phyloP scores from a whole-genome alignment of 30 jellyfish, hydroid and myxozoan species.

The Rhopilema esculentum region DNA sequence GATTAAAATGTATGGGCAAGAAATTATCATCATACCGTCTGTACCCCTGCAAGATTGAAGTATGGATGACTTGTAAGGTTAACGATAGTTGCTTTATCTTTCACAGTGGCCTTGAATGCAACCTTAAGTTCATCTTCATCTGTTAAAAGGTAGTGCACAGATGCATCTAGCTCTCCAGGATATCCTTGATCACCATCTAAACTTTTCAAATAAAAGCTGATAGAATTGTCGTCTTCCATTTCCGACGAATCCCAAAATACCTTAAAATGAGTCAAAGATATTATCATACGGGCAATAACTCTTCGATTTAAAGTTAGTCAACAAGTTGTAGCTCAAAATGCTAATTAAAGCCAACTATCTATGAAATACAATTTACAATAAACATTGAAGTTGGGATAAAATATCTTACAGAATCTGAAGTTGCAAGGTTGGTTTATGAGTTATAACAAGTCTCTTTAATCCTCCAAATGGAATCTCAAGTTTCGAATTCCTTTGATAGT shows the following conservation, averaged over 20 bases:
- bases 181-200: conserved; percentile 85
- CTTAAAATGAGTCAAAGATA: background rate
- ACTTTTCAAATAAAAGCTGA: conserved; percentile 70
- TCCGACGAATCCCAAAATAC: conserved; percentile 46
- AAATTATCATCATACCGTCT: conserved; percentile 12
- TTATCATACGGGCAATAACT: background rate
- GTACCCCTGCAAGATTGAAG: conserved; percentile 88
- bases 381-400: too few species aligned
- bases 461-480: too few species aligned
- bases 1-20: background rate
- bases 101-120: conserved; percentile 68
- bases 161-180: conserved; percentile 85
- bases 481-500: too few species aligned
- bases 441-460: too few species aligned
- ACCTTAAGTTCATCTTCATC: conserved; percentile 74
- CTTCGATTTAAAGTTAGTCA: too few species aligned
- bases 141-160: conserved; percentile 60
- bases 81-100: conserved; percentile 78
- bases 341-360: too few species aligned
- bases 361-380: too few species aligned
- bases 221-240: conserved; percentile 36
- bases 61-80: conserved; percentile 92
- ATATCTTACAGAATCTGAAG: too few species aligned
- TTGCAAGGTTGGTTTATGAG: too few species aligned
- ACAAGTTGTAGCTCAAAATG: too few species aligned